Conservation (phyloP, 1,140 invertebrate genomes). For the Drosophila punjabiensis region DNA sequence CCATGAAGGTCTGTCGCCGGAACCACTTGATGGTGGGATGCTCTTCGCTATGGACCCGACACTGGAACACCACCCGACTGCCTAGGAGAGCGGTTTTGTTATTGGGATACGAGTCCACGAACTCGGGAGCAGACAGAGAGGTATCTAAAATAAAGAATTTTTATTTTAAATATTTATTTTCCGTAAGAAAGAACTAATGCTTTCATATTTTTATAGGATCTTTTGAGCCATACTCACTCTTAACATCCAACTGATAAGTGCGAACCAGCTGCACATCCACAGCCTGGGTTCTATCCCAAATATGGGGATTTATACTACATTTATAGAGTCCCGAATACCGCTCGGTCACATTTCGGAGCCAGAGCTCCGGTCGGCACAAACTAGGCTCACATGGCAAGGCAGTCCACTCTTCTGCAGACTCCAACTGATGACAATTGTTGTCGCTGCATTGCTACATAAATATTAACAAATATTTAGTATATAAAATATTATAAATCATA, state of each 20-base stretch:
- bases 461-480: no score
- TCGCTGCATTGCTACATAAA: slow-evolving; percentile 73
- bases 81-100: slow-evolving; percentile 62
- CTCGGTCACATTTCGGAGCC: slow-evolving; percentile 76
- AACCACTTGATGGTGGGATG: slow-evolving; percentile 83
- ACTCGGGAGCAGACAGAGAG: slow-evolving; percentile 71
- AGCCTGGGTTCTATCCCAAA: slow-evolving; percentile 50
- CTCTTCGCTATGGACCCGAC: slow-evolving; percentile 77
- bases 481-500: not conserved
- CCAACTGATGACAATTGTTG: slow-evolving; percentile 67
- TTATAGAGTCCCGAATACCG: slow-evolving; percentile 82
- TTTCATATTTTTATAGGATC: not conserved
- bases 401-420: slow-evolving; percentile 69
- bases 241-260: slow-evolving; percentile 80
- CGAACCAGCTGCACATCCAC: slow-evolving; percentile 76
- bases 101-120: slow-evolving; percentile 72
- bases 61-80: slow-evolving; percentile 75
- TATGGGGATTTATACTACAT: slow-evolving; percentile 72
- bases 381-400: slow-evolving; percentile 74
- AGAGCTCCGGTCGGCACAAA: slow-evolving; percentile 68
- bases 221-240: slow-evolving; percentile 46
- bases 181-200: no score
- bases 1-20: slow-evolving; percentile 37
- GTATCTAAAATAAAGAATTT: slow-evolving; percentile 45
- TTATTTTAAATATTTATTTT: not conserved